These are phyloP conservation scores for Odobenus rosmarus DNA, from an alignment of 2,113 vertebrate genomes.

Conservation along the genomic window DNA sequence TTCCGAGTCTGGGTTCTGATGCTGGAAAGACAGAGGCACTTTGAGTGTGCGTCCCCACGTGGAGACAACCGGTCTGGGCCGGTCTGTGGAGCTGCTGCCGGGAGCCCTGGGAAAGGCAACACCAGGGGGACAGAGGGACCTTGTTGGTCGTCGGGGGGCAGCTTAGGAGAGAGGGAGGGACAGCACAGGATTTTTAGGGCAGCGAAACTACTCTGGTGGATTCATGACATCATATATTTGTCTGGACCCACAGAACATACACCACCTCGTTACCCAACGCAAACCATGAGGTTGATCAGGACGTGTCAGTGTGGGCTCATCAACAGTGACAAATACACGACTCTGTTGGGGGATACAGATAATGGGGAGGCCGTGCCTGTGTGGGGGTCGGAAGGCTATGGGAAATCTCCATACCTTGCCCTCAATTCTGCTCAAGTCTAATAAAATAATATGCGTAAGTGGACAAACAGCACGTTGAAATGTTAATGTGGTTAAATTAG, in stretches of 20 bases:
- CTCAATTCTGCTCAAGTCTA: not conserved
- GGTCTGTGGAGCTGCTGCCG: not conserved
- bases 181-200: no score
- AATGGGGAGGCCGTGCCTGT: fast-evolving
- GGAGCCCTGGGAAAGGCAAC: not conserved
- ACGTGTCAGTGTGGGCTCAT: fast-evolving
- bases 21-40: not conserved
- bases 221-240: not conserved
- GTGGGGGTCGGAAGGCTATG: not conserved
- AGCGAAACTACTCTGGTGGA: not conserved
- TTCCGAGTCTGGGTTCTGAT: not conserved
- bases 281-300: not conserved
- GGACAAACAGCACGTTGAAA: not conserved
- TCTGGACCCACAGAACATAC: not conserved
- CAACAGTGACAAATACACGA: fast-evolving
- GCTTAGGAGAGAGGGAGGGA: no score
- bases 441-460: no score
- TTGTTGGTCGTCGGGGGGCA: fast-evolving
- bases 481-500: not conserved
- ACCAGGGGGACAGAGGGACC: not conserved
- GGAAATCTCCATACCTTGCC: not conserved
- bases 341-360: not conserved
- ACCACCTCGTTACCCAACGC: no score
- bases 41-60: fast-evolving
- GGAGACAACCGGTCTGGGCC: no score